Conservation (phyloP, 1,140 invertebrate species). For the Dryas iulia region DNA sequence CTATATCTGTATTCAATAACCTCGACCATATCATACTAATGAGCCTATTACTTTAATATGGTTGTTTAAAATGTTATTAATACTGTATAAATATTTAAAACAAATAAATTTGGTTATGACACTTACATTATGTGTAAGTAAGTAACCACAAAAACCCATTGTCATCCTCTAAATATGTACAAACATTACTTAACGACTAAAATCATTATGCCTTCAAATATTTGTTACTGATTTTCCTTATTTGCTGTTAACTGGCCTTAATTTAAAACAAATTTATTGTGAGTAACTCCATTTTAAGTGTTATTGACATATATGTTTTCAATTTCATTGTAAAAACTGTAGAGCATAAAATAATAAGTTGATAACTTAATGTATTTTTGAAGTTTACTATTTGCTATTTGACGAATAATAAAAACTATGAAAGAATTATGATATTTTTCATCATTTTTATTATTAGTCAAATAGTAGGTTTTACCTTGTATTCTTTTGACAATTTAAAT, state of each 20-base stretch:
- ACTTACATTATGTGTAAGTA: neutral
- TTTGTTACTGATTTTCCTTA: neutral
- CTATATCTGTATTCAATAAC: too few relatives aligned
- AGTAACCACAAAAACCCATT: neutral
- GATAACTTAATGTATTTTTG: too few relatives aligned
- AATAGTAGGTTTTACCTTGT: neutral
- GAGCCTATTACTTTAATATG: too few relatives aligned
- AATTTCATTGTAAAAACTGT: too few relatives aligned
- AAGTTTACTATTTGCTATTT: too few relatives aligned
- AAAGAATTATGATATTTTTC: neutral
- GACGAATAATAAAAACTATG: too few relatives aligned
- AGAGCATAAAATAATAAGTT: too few relatives aligned
- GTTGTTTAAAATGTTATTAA: too few relatives aligned
- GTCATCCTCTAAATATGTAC: neutral
- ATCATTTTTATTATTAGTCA: neutral
- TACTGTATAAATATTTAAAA: too few relatives aligned
- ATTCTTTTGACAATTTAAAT: neutral
- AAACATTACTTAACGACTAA: neutral
- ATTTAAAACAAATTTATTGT: neutral
- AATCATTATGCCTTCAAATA: neutral
- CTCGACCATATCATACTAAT: too few relatives aligned
- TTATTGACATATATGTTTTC: too few relatives aligned
- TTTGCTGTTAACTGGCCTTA: neutral
- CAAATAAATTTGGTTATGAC: neutral
- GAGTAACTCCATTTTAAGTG: too few relatives aligned